These are phyloP conservation scores for Rhingia campestris DNA, from an alignment of 2,888 invertebrate species.

Conservation along the genomic window DNA sequence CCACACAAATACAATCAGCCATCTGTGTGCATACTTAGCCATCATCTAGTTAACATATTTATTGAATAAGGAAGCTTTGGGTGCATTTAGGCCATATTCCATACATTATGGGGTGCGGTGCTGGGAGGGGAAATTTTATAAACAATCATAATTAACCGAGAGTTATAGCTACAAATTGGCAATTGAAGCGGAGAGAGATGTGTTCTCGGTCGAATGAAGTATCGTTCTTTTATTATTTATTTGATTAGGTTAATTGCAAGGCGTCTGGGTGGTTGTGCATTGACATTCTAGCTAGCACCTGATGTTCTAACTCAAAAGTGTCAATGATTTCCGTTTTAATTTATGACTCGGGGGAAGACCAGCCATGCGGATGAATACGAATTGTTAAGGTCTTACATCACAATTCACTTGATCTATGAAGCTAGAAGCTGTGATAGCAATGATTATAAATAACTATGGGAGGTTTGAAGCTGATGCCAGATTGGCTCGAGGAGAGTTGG, in stretches of 20 bases:
- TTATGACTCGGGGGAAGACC: conserved; percentile 54
- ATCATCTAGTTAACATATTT: conserved; percentile 68
- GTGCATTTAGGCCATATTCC: background rate
- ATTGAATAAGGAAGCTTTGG: conserved; percentile 72
- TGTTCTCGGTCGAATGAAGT: conserved; percentile 10
- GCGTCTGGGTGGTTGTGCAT: conserved; percentile 53
- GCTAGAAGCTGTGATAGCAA: conserved; percentile 24
- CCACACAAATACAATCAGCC: background rate
- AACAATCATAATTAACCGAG: conserved; percentile 67
- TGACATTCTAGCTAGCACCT: conserved; percentile 71
- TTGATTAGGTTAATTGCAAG: conserved; percentile 61
- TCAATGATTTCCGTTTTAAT: conserved; percentile 71
- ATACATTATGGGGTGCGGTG: too few species aligned
- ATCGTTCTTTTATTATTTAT: conserved; percentile 57
- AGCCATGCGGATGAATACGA: conserved; percentile 25
- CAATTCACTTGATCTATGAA: conserved; percentile 15
- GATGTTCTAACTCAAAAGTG: conserved; percentile 71
- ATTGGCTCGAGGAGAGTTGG: conserved; percentile 7
- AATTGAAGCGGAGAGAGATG: conserved; percentile 39
- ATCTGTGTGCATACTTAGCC: conserved; percentile 24
- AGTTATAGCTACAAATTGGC: conserved; percentile 60
- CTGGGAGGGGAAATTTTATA: conserved; percentile 40
- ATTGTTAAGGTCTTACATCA: conserved; percentile 34
- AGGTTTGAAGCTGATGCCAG: background rate
- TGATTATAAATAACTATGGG: conserved; percentile 37